Evolutionary conservation across 1,140 invertebrate genomes (phyloP), one percentile per base, ranked within the genome.

Genomic region (Anadara kagoshimensis): DNA sequence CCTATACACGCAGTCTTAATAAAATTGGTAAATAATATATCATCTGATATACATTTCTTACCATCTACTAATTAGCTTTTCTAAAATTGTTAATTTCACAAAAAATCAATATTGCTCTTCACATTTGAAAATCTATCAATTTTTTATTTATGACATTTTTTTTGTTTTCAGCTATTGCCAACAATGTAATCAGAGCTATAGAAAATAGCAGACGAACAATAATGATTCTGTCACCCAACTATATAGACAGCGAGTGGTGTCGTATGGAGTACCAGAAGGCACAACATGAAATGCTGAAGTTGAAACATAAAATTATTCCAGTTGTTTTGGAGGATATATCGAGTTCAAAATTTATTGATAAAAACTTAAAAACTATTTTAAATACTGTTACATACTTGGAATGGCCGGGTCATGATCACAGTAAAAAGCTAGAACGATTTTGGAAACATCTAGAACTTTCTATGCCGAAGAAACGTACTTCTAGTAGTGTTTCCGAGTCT

Each of bases 261-360:
- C 78, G 84, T 2, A 73, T 87, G 71, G 86, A 87, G 65, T 86
- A 86, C 49, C 86, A 87, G 61, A 84, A 82, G 59, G 86, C 86
- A 12, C 86, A 86, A 70, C 81, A 87, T 24, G 86, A 87, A 78
- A 87, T 87, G 86, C 68, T 87, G 7, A 82, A 83, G 62, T 72
- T 85, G 29, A 82, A 80, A 62, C 86, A 87, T 72, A 86, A 80
- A 69, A 85, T 87, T 29, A 85, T 87, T 56, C 86, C 86, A 16
- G 68, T 87, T 49, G 69, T 87, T n/a, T 67, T 87, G 18, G 79
- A 83, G 20, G 83, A 85, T 63, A 78, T 86, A 22, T 62, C 68
- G 3, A 68, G 79, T 12, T 45, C 79, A 10, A 71, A 70, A 16
- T 71, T 70, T 26, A 63, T 81, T 22, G 86, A 87, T 68, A 81